Evolutionary conservation across 2,113 vertebrate genomes (phyloP).

Genomic region (Arenaria interpres): DNA sequence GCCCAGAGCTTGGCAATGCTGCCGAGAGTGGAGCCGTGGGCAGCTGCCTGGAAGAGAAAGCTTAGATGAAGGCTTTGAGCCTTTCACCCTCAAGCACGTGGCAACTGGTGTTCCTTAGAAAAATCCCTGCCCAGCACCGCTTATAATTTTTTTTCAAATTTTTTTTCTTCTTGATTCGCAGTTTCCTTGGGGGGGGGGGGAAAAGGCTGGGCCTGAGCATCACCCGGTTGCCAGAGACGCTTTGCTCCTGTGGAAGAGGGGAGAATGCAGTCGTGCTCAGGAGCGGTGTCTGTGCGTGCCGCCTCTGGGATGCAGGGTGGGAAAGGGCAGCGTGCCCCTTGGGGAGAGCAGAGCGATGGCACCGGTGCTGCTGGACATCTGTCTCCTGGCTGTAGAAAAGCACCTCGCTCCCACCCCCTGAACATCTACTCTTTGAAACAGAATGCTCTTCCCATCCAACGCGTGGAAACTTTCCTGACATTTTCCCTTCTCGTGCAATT

Average conservation of each 20-base stretch:
- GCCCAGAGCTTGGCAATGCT: background rate
- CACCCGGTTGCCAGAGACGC: accelerated
- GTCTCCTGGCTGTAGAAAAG: background rate
- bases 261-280: too few relatives aligned
- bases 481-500: background rate
- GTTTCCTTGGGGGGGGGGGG: background rate
- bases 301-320: accelerated
- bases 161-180: background rate
- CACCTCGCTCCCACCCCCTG: background rate
- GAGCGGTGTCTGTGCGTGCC: accelerated
- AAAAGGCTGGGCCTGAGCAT: background rate
- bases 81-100: background rate
- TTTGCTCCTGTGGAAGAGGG: background rate
- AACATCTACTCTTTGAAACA: background rate
- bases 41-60: background rate
- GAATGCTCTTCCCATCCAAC: background rate
- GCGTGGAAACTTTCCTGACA: accelerated
- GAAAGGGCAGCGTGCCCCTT: background rate
- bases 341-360: background rate
- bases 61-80: background rate
- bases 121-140: background rate
- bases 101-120: background rate
- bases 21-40: background rate
- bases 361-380: background rate
- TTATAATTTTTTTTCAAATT: accelerated